Conservation (phyloP, 2,113 vertebrate genomes). For the Sinocyclocheilus maitianheensis region DNA sequence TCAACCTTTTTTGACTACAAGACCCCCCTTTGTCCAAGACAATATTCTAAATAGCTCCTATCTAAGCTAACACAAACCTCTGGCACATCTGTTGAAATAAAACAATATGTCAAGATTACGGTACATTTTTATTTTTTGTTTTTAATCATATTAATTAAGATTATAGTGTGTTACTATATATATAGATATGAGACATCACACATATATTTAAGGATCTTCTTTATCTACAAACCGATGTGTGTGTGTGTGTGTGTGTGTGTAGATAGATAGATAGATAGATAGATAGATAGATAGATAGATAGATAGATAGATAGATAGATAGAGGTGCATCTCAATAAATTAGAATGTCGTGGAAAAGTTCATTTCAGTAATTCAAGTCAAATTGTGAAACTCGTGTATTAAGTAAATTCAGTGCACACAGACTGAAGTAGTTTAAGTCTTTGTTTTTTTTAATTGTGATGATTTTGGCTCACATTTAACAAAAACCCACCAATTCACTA, state of each 20-base stretch:
- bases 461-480: no score
- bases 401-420: no score
- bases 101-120: neutral
- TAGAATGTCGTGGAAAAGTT: no score
- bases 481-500: no score
- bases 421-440: no score
- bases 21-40: neutral
- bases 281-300: no score
- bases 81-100: neutral
- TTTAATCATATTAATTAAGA: neutral
- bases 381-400: no score
- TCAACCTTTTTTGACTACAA: neutral
- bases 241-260: no score
- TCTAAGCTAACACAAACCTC: neutral
- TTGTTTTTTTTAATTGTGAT: no score
- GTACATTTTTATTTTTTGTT: neutral
- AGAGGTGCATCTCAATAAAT: no score
- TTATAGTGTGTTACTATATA: neutral
- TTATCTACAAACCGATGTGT: neutral
- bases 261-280: neutral
- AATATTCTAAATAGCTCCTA: neutral
- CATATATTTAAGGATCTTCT: neutral
- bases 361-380: no score
- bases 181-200: neutral
- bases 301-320: neutral